Evolutionary conservation across 2,113 vertebrate genomes (phyloP).

Genomic region (Heloderma charlesbogerti): DNA sequence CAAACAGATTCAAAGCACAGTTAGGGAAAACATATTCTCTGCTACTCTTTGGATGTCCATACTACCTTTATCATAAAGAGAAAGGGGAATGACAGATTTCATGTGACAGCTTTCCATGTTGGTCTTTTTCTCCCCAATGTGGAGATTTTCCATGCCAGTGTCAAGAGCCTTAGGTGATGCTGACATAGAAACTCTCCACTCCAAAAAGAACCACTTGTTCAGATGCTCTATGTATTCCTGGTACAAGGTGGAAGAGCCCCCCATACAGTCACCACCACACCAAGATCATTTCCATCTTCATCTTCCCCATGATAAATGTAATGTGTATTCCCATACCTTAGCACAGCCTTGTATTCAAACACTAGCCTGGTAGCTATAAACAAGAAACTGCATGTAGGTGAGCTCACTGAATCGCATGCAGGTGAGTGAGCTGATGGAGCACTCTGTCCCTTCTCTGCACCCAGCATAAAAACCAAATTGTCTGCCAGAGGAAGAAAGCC

Average conservation of each 20-base stretch:
- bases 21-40: neutral
- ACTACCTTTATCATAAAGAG: neutral
- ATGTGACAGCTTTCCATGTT: neutral
- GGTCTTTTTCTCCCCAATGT: neutral
- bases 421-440: no score
- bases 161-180: neutral
- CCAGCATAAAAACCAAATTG: neutral
- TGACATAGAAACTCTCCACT: neutral
- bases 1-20: neutral
- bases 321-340: neutral
- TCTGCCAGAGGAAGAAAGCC: neutral
- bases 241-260: no score
- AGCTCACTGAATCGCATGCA: no score
- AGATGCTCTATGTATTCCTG: neutral
- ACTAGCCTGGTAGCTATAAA: neutral
- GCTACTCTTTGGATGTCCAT: neutral
- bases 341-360: neutral
- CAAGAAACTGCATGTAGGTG: neutral
- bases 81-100: neutral
- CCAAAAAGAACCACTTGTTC: neutral
- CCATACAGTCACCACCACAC: neutral
- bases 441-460: no score
- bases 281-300: neutral
- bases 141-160: neutral
- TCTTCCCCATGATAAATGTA: neutral